Percentiles rank a stretch among this genome's conserved stretches.
Evolutionary conservation across 1,140 invertebrate species (phyloP).

Genomic region (Himalopsyche phryganea): DNA sequence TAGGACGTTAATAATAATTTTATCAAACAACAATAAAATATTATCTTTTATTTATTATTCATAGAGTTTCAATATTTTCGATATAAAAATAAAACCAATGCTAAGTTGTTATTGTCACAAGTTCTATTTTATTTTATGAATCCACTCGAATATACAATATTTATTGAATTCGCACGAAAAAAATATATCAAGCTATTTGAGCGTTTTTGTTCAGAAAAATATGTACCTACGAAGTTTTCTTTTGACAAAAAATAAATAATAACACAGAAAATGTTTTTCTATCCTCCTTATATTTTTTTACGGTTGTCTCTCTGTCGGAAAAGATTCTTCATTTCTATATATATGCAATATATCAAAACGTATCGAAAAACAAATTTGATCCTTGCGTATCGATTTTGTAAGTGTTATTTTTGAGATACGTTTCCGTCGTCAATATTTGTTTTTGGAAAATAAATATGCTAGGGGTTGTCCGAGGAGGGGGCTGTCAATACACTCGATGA

Average conservation of each 20-base stretch:
- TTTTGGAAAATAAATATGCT: too few relatives aligned
- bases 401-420: too few relatives aligned
- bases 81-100: too few relatives aligned
- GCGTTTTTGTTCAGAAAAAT: background rate
- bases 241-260: background rate
- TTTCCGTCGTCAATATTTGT: too few relatives aligned
- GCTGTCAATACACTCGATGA: constrained; percentile 34
- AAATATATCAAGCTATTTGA: background rate
- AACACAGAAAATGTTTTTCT: background rate
- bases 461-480: constrained; percentile 21
- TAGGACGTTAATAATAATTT: too few relatives aligned
- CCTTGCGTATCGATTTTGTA: too few relatives aligned
- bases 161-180: background rate
- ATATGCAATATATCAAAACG: background rate
- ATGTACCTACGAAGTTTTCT: background rate
- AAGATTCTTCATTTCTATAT: background rate
- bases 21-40: too few relatives aligned
- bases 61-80: too few relatives aligned
- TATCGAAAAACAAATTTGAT: too few relatives aligned
- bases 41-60: too few relatives aligned
- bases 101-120: too few relatives aligned
- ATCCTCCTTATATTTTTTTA: constrained; percentile 5
- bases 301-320: background rate
- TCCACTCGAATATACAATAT: background rate
- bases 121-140: background rate